phyloP scores from a whole-genome alignment of 92 coral and sea anemone genomes.

The Palythoa caribaeorum region DNA sequence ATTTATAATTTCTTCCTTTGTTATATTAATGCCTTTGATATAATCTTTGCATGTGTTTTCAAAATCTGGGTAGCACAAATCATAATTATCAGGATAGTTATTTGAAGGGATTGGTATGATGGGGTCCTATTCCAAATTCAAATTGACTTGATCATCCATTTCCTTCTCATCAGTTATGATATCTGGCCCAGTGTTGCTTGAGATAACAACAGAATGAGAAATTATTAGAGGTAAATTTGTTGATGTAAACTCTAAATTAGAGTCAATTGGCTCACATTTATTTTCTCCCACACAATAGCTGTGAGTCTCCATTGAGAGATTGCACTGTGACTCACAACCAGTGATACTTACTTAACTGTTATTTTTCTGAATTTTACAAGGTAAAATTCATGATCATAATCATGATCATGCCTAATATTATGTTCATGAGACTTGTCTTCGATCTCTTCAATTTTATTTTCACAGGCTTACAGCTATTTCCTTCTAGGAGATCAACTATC shows the following conservation, averaged over 20 bases:
- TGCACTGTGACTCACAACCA: conserved; percentile 22
- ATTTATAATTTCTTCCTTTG: conserved; percentile 17
- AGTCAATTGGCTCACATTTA: neutral
- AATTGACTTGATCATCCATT: conserved; percentile 26
- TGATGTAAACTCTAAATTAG: neutral
- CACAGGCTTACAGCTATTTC: conserved; percentile 27
- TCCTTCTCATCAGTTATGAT: neutral
- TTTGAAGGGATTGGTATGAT: neutral
- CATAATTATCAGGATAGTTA: conserved; percentile 52
- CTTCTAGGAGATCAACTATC: conserved; percentile 47
- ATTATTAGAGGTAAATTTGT: neutral
- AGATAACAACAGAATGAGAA: neutral
- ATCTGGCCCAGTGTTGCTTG: neutral
- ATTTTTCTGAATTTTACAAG: conserved; percentile 19
- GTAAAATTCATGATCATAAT: neutral
- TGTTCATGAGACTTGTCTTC: conserved; percentile 13
- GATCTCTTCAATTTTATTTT: conserved; percentile 20
- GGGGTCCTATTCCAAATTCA: conserved; percentile 5
- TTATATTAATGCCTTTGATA: conserved; percentile 9
- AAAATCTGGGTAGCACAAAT: conserved; percentile 26
- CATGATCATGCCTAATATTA: conserved; percentile 39
- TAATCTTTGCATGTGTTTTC: conserved; percentile 34
- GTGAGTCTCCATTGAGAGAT: conserved; percentile 5
- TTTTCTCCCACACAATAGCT: neutral
- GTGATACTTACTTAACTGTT: conserved; percentile 33